These are phyloP conservation scores for Amblyteles armatorius DNA, from an alignment of 2,888 invertebrate species.

Conservation along the genomic window DNA sequence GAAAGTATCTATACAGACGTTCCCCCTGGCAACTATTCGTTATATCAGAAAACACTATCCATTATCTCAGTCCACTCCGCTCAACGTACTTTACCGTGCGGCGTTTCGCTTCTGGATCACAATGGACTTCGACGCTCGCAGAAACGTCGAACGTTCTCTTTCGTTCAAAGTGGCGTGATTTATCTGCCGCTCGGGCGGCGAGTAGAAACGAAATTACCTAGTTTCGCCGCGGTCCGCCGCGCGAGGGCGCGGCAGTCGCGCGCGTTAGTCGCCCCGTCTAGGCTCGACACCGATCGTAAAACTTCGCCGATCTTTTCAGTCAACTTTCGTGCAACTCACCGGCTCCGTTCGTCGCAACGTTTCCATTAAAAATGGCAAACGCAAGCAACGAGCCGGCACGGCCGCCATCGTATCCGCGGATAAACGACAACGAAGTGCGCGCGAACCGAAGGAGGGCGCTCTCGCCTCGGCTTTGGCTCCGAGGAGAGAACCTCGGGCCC, in stretches of 20 bases:
- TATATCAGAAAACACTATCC: too few relatives aligned
- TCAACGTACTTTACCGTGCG: background rate
- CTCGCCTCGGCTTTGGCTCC: background rate
- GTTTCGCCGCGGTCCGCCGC: conserved; percentile 67
- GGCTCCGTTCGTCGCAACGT: conserved; percentile 44
- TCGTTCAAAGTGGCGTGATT: conserved; percentile 80
- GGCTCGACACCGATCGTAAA: background rate
- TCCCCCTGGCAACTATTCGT: too few relatives aligned
- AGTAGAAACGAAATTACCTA: conserved; percentile 77
- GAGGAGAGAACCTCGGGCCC: conserved; percentile 39
- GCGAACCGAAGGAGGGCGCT: background rate
- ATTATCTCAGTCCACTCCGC: background rate
- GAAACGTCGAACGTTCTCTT: conserved; percentile 11
- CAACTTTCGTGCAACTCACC: conserved; percentile 36
- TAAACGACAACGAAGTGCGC: conserved; percentile 45
- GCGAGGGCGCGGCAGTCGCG: conserved; percentile 13
- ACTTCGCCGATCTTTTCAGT: conserved; percentile 46
- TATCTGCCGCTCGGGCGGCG: conserved; percentile 79
- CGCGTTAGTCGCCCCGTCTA: background rate
- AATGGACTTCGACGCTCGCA: background rate
- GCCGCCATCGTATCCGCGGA: conserved; percentile 75
- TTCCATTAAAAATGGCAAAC: conserved; percentile 74
- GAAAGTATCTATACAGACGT: too few relatives aligned
- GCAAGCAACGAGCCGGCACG: background rate
- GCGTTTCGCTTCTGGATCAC: conserved; percentile 12